A percentile compares a stretch with the other conserved stretches of the same genome.
Conservation (phyloP, 2,888 invertebrate genomes). For the Odontocerum albicorne region DNA sequence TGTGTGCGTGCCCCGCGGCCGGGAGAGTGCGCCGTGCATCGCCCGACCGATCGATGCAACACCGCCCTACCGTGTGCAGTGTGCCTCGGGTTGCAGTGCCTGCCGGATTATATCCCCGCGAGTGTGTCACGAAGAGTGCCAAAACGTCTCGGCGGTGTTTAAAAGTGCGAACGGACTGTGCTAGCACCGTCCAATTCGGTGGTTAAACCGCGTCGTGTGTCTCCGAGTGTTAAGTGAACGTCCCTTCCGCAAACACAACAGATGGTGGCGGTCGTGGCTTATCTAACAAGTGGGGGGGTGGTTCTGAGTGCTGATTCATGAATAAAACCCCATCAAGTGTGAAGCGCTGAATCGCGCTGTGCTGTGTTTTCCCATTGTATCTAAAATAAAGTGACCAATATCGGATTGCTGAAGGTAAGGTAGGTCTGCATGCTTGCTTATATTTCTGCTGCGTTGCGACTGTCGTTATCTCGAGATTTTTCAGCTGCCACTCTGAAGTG, state of each 20-base stretch:
- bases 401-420: too few species aligned
- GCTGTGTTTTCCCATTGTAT: slow-evolving; percentile 25
- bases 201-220: too few species aligned
- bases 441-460: too few species aligned
- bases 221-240: too few species aligned
- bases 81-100: slow-evolving; percentile 30
- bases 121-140: background rate
- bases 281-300: slow-evolving; percentile 33
- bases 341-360: slow-evolving; percentile 7
- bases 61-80: slow-evolving; percentile 27
- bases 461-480: too few species aligned
- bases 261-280: slow-evolving; percentile 19
- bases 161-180: too few species aligned
- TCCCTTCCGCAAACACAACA: too few species aligned
- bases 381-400: too few species aligned
- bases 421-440: too few species aligned
- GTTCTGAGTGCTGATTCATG: slow-evolving; percentile 28
- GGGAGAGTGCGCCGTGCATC: slow-evolving; percentile 24
- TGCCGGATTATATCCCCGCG: slow-evolving; percentile 18
- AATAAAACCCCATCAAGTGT: slow-evolving; percentile 10
- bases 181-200: too few species aligned
- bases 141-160: background rate
- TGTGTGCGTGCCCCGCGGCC: slow-evolving; percentile 32
- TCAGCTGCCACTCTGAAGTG: too few species aligned
- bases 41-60: slow-evolving; percentile 27